phyloP scores from a whole-genome alignment of 2,113 vertebrate genomes.

The Orycteropus afer region DNA sequence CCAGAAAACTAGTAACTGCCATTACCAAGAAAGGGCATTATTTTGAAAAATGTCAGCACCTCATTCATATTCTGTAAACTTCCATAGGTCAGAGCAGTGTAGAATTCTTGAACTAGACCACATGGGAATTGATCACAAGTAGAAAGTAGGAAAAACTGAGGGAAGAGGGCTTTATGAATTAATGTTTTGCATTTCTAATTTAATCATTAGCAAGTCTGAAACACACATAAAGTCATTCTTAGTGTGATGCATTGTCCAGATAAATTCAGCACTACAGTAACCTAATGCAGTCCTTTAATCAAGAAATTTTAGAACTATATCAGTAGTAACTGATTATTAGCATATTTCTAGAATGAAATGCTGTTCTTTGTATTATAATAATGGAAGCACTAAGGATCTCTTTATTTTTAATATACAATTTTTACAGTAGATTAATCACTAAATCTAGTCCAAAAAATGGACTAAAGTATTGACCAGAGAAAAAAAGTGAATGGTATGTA shows the following conservation, averaged over 20 bases:
- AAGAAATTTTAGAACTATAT: slow-evolving; percentile 41
- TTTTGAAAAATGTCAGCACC: background rate
- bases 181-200: background rate
- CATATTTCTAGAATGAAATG: slow-evolving; percentile 26
- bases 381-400: background rate
- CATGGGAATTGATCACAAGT: background rate
- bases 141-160: background rate
- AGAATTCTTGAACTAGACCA: background rate
- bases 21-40: background rate
- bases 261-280: slow-evolving; percentile 10
- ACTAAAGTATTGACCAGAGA: background rate
- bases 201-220: background rate
- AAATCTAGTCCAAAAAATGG: too few species aligned
- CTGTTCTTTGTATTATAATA: background rate
- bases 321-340: background rate
- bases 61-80: background rate
- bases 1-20: background rate
- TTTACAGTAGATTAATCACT: background rate
- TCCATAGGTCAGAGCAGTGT: background rate
- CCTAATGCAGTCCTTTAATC: slow-evolving; percentile 8
- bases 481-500: background rate
- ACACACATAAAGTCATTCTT: background rate
- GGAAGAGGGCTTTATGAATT: background rate
- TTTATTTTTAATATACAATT: background rate
- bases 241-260: background rate